Evolutionary conservation across 2,888 invertebrate species (phyloP), one percentile per base, ranked within the genome.

Genomic region (Drosophila macrospina): DNA sequence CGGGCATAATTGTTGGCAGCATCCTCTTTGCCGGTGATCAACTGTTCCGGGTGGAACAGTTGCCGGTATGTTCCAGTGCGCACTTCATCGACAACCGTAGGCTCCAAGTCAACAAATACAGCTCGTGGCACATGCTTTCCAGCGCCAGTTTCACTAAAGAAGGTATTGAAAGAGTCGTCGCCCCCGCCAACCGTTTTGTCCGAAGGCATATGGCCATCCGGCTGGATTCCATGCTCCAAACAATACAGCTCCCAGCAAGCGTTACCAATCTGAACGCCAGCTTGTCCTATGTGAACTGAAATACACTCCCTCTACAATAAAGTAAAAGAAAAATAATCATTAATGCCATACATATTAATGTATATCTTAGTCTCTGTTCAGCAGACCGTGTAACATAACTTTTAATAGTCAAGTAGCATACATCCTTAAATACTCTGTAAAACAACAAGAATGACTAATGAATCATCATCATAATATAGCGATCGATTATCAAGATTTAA

Each of bases 1-100:
- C 98, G 94, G 0, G 98, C 98, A 85, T 98, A 98, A 93, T 98
- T 98, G 92, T 98, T 98, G 62, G 98, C 98, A 0, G 98, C 97
- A 90, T 98, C 97, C 91, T 97, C 97, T 91, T 98, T 97, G 69
- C 98, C 98, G 50, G 96, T 97, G 90, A 98, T 97, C 79, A 98
- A 93, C 91, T 98, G 98, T 90, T 98, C 97, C 0, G 98, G 98
- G 91, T 98, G 98, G 93, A 97, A 98, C 48, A 98, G 93, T 87
- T 95, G 95, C 0, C 96, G 94, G 92, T 98, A 98, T 0, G 95
- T 95, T 70, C 97, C 97, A 24, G 95, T 96, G 74, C 97, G 95
- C 42, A 97, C 95, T 91, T 97, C 96, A 88, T 97, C 97, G 96
- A 98, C 97, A 36, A 98, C 98, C 78, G 98, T 98, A 62, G 98